phyloP scores from a whole-genome alignment of 2,113 vertebrate species.

The Capra hircus region DNA sequence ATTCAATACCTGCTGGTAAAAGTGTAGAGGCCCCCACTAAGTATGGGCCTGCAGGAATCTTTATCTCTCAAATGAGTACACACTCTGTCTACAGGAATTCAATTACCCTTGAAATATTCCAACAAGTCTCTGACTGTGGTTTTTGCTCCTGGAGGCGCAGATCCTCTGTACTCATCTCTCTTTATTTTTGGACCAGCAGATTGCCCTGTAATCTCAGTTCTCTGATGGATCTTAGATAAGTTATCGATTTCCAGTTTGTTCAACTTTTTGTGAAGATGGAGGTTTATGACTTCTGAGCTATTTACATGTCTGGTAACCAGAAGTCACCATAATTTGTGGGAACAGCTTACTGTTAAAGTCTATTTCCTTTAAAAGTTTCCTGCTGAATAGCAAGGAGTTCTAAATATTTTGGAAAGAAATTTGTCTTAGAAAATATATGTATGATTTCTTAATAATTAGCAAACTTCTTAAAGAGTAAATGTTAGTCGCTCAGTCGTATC shows the following conservation, averaged over 20 bases:
- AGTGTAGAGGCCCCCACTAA: not conserved
- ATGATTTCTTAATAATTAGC: not conserved
- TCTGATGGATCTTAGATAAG: not conserved
- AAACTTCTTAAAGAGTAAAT: not conserved
- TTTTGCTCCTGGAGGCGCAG: not conserved
- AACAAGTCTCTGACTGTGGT: not conserved
- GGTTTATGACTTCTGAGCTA: not conserved
- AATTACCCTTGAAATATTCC: not conserved
- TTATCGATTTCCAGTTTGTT: conserved; percentile 2
- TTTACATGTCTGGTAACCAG: not conserved
- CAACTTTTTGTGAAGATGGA: not conserved
- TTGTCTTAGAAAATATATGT: not conserved
- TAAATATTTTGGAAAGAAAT: not conserved
- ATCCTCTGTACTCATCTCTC: not conserved
- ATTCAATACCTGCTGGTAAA: not conserved
- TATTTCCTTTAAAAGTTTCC: not conserved
- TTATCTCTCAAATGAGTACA: not conserved
- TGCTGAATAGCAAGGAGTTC: not conserved
- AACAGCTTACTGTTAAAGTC: not conserved
- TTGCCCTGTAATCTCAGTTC: not conserved
- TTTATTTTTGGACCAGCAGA: not conserved
- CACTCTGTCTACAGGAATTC: not conserved
- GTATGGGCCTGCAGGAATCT: not conserved
- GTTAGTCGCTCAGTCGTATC: not conserved
- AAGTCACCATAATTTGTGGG: not conserved